Conservation (phyloP, 2,113 vertebrate species). For the Hypomesus transpacificus region DNA sequence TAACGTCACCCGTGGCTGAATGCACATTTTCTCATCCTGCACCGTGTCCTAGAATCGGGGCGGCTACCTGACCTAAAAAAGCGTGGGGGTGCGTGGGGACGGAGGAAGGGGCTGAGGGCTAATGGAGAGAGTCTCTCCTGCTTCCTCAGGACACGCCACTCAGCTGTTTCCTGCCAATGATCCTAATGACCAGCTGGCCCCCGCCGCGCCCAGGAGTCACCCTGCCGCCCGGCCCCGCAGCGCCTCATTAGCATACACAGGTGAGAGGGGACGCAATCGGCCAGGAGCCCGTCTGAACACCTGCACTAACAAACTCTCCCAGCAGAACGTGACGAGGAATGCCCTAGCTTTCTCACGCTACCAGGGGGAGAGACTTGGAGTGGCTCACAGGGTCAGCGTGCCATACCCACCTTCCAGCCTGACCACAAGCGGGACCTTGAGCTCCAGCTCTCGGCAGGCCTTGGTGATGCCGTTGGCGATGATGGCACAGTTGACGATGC, state of each 20-base stretch:
- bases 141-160: constrained; percentile 48
- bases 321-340: constrained; percentile 41
- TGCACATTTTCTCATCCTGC: neutral
- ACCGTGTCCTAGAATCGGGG: constrained; percentile 26
- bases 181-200: constrained; percentile 64
- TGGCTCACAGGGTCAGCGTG: neutral
- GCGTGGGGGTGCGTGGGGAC: neutral
- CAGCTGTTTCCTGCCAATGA: constrained; percentile 70
- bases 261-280: constrained; percentile 72
- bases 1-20: neutral
- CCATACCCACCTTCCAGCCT: constrained; percentile 87
- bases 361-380: neutral
- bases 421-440: constrained; percentile 93
- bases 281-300: constrained; percentile 40
- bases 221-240: constrained; percentile 14
- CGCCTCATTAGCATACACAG: constrained; percentile 66
- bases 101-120: constrained; percentile 21
- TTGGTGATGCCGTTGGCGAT: constrained; percentile 97
- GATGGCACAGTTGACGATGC: constrained; percentile 97
- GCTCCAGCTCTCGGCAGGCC: constrained; percentile 89
- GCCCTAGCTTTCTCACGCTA: no score
- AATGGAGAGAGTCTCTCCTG: constrained; percentile 6
- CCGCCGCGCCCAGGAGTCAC: constrained; percentile 36
- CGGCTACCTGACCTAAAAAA: constrained; percentile 50
- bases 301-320: constrained; percentile 54